A percentile compares a stretch with the other conserved stretches of the same genome.
These are phyloP conservation scores for Drepana falcataria DNA, from an alignment of 2,888 invertebrate species.

Conservation along the genomic window DNA sequence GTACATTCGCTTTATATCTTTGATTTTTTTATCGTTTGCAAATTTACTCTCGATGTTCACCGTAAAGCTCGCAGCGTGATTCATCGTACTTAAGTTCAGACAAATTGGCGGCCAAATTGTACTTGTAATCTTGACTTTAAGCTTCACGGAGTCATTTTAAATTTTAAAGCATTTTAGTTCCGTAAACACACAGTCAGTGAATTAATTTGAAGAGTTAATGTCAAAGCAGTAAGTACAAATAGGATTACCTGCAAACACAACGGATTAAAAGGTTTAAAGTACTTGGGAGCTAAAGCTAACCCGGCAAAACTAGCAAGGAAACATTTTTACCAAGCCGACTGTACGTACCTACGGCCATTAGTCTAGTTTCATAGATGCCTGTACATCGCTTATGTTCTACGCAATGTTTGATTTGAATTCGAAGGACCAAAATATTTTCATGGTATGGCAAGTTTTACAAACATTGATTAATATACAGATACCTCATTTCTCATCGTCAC, in stretches of 20 bases:
- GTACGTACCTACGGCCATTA: background rate
- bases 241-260: conserved; percentile 1
- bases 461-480: too few species aligned
- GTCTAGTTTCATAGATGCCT: background rate
- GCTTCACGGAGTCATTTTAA: background rate
- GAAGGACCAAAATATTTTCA: too few species aligned
- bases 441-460: too few species aligned
- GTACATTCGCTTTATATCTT: too few species aligned
- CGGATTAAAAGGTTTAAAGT: conserved; percentile 3
- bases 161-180: background rate
- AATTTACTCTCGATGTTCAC: too few species aligned
- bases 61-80: too few species aligned
- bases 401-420: background rate
- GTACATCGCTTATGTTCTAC: background rate
- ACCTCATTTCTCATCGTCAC: too few species aligned
- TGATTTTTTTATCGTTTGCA: too few species aligned
- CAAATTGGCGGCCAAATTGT: too few species aligned
- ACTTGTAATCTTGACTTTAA: too few species aligned
- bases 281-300: background rate
- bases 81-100: too few species aligned
- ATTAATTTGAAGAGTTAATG: background rate
- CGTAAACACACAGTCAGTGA: background rate
- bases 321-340: conserved; percentile 1
- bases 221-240: background rate
- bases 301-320: background rate